phyloP scores from a whole-genome alignment of 1,140 invertebrate species.

The Thereuonema tuberculata region DNA sequence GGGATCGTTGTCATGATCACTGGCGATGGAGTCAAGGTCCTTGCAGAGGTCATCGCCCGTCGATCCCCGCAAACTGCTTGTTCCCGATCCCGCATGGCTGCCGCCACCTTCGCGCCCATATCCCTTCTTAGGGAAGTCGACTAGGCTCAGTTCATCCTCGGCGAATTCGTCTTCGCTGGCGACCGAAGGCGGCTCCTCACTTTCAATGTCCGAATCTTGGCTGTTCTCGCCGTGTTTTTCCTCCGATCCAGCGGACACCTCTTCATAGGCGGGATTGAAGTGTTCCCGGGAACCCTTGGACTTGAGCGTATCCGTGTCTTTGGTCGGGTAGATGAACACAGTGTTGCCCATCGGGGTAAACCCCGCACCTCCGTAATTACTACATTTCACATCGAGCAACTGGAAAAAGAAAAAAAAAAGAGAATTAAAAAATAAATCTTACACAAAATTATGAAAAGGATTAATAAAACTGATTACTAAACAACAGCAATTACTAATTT shows the following conservation, averaged over 20 bases:
- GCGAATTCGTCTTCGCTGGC: slow-evolving; percentile 21
- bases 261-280: slow-evolving; percentile 20
- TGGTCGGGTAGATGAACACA: slow-evolving; percentile 14
- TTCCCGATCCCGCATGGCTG: slow-evolving; percentile 13
- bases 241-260: slow-evolving; percentile 18
- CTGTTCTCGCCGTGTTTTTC: slow-evolving; percentile 9
- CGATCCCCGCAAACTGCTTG: slow-evolving; percentile 19
- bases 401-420: slow-evolving; percentile 7
- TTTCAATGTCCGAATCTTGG: slow-evolving; percentile 17
- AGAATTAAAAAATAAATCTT: too few relatives aligned
- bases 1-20: neutral
- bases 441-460: too few relatives aligned
- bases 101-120: slow-evolving; percentile 3
- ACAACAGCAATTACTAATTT: too few relatives aligned
- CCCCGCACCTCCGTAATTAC: slow-evolving; percentile 16
- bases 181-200: slow-evolving; percentile 17
- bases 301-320: slow-evolving; percentile 11
- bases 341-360: slow-evolving; percentile 12
- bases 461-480: too few relatives aligned
- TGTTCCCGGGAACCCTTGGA: slow-evolving; percentile 10
- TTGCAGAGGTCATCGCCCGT: slow-evolving; percentile 19
- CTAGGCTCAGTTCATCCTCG: slow-evolving; percentile 21
- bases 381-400: slow-evolving; percentile 21
- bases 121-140: slow-evolving; percentile 15
- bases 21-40: slow-evolving; percentile 15